These are phyloP conservation scores for Bryconaethiops microstoma DNA, from an alignment of 2,797 vertebrate species.

Conservation along the genomic window DNA sequence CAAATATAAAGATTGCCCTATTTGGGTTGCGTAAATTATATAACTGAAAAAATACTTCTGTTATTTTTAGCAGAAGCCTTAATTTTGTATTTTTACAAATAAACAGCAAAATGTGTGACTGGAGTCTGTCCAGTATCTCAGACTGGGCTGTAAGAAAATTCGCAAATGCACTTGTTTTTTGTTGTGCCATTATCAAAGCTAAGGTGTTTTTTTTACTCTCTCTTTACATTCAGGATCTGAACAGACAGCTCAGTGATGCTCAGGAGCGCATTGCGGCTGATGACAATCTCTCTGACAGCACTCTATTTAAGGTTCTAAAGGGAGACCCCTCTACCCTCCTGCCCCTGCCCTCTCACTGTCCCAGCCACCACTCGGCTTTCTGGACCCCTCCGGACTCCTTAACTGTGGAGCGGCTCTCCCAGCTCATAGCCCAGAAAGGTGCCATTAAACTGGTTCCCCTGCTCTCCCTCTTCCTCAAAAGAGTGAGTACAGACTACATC, in stretches of 20 bases:
- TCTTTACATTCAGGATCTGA: slow-evolving; percentile 61
- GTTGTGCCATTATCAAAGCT: not conserved
- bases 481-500: slow-evolving; percentile 61
- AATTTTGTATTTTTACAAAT: not conserved
- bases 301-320: slow-evolving; percentile 67
- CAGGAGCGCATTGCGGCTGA: slow-evolving; percentile 65
- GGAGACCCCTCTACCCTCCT: slow-evolving; percentile 64
- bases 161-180: not conserved
- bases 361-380: slow-evolving; percentile 71
- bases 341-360: slow-evolving; percentile 64
- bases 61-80: not conserved
- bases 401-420: slow-evolving; percentile 71
- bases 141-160: not conserved
- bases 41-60: no score
- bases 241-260: slow-evolving; percentile 57
- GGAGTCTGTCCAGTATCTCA: not conserved
- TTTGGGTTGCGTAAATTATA: no score
- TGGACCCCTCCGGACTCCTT: slow-evolving; percentile 68
- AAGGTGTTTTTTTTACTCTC: not conserved
- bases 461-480: slow-evolving; percentile 70
- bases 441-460: slow-evolving; percentile 47
- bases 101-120: not conserved
- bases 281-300: slow-evolving; percentile 60
- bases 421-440: slow-evolving; percentile 64
- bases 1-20: no score